Percentiles rank a stretch among this genome's conserved stretches.
Conservation (phyloP, 2,888 invertebrate genomes). For the Melanophora roralis region DNA sequence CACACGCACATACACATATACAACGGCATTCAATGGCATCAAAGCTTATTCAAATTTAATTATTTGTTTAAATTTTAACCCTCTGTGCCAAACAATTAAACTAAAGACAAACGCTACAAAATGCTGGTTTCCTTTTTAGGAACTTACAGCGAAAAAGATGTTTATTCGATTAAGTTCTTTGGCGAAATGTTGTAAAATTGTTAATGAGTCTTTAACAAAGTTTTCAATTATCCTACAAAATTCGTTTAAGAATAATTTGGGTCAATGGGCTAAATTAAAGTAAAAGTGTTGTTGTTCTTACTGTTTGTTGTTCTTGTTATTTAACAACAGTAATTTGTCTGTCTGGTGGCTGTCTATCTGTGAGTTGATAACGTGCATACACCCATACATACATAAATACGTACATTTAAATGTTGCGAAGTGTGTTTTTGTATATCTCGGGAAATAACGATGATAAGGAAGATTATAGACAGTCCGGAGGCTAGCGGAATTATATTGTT, state of each 20-base stretch:
- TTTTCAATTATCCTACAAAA: slow-evolving; percentile 40
- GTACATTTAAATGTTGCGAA: not conserved
- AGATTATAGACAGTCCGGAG: not conserved
- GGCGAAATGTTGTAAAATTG: not conserved
- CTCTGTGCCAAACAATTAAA: not conserved
- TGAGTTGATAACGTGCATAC: not conserved
- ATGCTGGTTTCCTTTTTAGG: too few species aligned
- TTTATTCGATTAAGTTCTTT: not conserved
- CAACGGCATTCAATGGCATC: too few species aligned
- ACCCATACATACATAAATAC: not conserved
- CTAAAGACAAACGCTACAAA: too few species aligned
- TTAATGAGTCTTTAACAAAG: slow-evolving; percentile 41
- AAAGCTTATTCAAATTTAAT: slow-evolving; percentile 27
- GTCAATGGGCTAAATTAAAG: slow-evolving; percentile 62
- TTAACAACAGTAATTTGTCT: slow-evolving; percentile 49
- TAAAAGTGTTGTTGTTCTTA: slow-evolving; percentile 52
- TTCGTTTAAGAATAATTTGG: slow-evolving; percentile 58
- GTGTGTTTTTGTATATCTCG: not conserved
- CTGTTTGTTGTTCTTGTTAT: slow-evolving; percentile 25
- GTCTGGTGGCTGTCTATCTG: slow-evolving; percentile 55
- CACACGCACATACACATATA: too few species aligned
- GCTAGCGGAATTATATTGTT: slow-evolving; percentile 22
- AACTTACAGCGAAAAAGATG: not conserved
- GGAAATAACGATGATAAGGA: slow-evolving; percentile 66
- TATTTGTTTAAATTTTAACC: not conserved